These are phyloP conservation scores for Eriocheir sinensis DNA, from an alignment of 1,140 invertebrate species.

Conservation along the genomic window DNA sequence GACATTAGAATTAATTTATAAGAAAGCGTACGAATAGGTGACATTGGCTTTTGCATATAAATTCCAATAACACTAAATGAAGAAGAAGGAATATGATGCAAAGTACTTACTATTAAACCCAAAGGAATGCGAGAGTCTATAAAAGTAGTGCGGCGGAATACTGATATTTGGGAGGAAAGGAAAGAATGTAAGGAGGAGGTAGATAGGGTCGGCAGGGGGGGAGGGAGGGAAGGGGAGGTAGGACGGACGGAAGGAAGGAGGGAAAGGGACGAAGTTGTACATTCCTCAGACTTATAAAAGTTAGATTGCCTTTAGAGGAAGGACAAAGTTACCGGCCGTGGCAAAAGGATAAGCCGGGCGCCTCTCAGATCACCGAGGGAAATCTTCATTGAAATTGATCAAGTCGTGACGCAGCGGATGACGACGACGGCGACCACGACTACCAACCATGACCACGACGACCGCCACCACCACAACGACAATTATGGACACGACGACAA, in stretches of 20 bases:
- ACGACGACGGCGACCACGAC: too few species aligned
- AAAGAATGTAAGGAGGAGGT: neutral
- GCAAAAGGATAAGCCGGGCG: neutral
- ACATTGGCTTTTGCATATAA: too few species aligned
- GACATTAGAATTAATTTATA: too few species aligned
- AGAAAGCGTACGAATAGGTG: too few species aligned
- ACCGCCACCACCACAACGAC: too few species aligned
- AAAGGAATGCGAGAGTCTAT: neutral
- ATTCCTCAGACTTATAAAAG: neutral
- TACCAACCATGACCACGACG: too few species aligned
- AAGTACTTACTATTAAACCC: too few species aligned
- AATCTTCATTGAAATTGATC: neutral
- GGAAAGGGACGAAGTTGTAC: neutral
- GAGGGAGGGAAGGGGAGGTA: neutral
- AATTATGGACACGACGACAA: too few species aligned
- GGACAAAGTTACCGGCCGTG: neutral
- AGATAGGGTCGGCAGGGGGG: neutral
- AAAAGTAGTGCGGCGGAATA: neutral
- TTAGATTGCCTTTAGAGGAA: slow-evolving; percentile 9
- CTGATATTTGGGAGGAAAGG: neutral
- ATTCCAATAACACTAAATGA: neutral
- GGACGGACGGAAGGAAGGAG: neutral
- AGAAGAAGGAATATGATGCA: neutral
- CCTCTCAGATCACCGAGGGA: neutral
- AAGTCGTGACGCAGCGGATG: too few species aligned